These are phyloP conservation scores for Ennomos quercinarius DNA, from an alignment of 2,888 invertebrate species.

Conservation along the genomic window DNA sequence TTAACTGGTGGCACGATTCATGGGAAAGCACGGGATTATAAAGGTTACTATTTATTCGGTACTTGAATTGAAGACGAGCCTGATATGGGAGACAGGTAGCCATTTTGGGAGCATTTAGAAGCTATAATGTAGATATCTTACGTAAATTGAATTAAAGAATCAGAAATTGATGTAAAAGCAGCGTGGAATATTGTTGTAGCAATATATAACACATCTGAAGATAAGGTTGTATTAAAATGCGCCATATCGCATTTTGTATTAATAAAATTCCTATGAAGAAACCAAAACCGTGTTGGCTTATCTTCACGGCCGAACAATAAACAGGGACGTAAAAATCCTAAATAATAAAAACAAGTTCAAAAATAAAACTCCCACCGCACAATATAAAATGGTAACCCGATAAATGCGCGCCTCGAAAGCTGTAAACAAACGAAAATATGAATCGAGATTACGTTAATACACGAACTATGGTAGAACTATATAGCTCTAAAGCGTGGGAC, in stretches of 20 bases:
- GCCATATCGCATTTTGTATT: constrained; percentile 22
- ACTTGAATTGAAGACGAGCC: constrained; percentile 30
- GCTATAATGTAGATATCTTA: constrained; percentile 18
- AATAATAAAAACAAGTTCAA: constrained; percentile 42
- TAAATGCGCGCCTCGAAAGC: constrained; percentile 59
- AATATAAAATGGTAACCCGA: constrained; percentile 58
- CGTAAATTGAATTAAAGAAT: constrained; percentile 13
- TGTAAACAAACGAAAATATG: constrained; percentile 76
- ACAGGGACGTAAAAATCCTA: constrained; percentile 36
- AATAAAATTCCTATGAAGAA: constrained; percentile 34
- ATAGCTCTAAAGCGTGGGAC: constrained; percentile 63
- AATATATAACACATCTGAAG: constrained; percentile 20
- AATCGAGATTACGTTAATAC: constrained; percentile 68
- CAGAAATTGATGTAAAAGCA: constrained; percentile 18
- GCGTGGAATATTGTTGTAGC: constrained; percentile 1
- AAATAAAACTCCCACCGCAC: constrained; percentile 53
- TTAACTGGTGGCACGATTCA: constrained; percentile 67
- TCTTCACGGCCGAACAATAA: constrained; percentile 44
- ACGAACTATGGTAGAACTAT: constrained; percentile 43
- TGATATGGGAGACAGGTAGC: constrained; percentile 29
- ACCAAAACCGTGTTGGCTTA: constrained; percentile 45
- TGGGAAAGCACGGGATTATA: constrained; percentile 68
- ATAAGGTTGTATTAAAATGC: constrained; percentile 17
- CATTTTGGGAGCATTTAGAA: constrained; percentile 20
- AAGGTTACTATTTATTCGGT: constrained; percentile 61